phyloP scores from a whole-genome alignment of 1,140 invertebrate genomes.

The Microplitis mediator region DNA sequence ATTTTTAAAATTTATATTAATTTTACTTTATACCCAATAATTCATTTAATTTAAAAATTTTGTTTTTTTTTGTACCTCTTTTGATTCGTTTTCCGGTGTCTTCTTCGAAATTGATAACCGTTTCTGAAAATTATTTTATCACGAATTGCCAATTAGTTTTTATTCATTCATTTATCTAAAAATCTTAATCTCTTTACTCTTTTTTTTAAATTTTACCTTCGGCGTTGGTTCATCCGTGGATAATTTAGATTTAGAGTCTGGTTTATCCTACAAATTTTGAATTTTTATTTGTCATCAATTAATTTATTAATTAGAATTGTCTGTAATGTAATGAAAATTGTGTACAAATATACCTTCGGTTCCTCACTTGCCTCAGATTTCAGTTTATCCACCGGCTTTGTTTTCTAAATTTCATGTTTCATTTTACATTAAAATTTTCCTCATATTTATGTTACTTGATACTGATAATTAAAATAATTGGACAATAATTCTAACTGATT shows the following conservation, averaged over 20 bases:
- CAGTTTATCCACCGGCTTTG: constrained; percentile 44
- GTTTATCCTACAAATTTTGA: constrained; percentile 5
- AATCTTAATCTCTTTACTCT: neutral
- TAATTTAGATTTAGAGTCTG: constrained; percentile 7
- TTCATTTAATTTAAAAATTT: neutral
- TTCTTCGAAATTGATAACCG: constrained; percentile 22
- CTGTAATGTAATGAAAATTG: neutral
- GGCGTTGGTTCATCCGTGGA: constrained; percentile 5
- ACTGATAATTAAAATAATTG: constrained; percentile 12
- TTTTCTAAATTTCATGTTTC: constrained; percentile 20
- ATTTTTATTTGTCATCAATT: neutral
- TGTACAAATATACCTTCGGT: constrained; percentile 30
- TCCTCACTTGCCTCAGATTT: constrained; percentile 53
- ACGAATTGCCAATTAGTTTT: constrained; percentile 1
- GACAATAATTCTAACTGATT: neutral
- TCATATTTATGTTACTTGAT: neutral
- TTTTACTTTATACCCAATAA: neutral
- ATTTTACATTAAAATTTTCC: neutral
- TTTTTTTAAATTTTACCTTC: neutral
- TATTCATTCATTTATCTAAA: neutral
- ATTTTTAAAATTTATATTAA: neutral
- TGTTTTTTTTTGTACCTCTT: constrained; percentile 16
- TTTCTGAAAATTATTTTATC: constrained; percentile 15
- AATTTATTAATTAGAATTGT: neutral
- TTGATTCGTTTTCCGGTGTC: constrained; percentile 37